Conservation (phyloP, 2,113 vertebrate species). For the Pycnonotus jocosus region DNA sequence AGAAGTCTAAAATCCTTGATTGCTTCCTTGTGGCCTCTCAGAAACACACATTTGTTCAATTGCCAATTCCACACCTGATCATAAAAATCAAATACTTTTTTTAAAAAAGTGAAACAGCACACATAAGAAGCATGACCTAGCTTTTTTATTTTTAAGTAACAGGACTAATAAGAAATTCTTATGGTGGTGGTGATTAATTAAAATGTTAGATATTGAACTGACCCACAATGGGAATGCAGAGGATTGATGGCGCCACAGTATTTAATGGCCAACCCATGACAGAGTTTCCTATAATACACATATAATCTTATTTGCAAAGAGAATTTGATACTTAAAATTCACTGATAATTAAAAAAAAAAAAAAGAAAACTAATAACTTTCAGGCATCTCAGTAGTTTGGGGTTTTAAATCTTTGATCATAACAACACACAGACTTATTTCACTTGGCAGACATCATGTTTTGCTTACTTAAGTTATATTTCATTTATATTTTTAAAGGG, state of each 20-base stretch:
- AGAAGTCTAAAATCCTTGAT: conserved; percentile 85
- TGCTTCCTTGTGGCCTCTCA: conserved; percentile 86
- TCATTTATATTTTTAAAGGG: not conserved
- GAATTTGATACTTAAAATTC: not conserved
- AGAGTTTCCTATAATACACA: not conserved
- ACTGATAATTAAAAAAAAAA: not conserved
- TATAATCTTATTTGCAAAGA: not conserved
- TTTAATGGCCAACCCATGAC: not conserved
- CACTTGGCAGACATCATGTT: not conserved
- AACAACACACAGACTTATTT: not conserved
- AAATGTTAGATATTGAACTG: not conserved
- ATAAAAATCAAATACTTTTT: not conserved
- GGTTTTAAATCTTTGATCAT: not conserved
- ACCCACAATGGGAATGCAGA: not conserved
- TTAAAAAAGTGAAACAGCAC: not conserved
- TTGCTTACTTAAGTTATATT: not conserved
- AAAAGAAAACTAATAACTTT: not conserved
- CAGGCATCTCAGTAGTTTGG: not conserved
- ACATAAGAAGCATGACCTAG: not conserved
- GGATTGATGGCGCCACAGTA: not conserved
- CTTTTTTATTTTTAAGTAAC: not conserved
- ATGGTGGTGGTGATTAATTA: not conserved
- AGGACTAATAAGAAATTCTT: not conserved
- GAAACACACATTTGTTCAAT: conserved; percentile 65
- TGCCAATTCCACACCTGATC: conserved; percentile 89